Evolutionary conservation across 92 coral and sea anemone genomes (phyloP).

Genomic region (Phenganax subtilis): DNA sequence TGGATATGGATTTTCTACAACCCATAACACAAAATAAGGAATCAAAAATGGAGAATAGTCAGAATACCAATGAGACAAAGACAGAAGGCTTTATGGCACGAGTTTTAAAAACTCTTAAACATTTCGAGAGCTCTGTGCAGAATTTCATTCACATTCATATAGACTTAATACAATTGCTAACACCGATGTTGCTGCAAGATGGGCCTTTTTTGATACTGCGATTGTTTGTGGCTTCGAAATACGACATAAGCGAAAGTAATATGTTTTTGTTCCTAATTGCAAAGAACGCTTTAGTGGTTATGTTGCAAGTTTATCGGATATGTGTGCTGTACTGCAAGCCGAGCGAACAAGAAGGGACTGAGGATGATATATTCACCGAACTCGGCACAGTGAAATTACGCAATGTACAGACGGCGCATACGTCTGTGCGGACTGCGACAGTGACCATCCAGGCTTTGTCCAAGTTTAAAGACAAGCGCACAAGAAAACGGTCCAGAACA

Average conservation of each 20-base stretch:
- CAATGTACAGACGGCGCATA: conserved; percentile 85
- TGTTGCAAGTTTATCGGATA: conserved; percentile 86
- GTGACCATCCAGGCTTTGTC: conserved; percentile 71
- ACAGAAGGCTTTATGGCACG: background rate
- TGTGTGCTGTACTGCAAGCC: conserved; percentile 89
- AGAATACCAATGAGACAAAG: background rate
- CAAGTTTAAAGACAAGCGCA: conserved; percentile 57
- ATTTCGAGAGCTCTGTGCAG: conserved; percentile 48
- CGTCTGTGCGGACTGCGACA: conserved; percentile 67
- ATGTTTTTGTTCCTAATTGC: conserved; percentile 76
- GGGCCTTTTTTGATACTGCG: conserved; percentile 82
- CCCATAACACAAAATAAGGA: background rate
- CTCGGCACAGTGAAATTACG: conserved; percentile 49
- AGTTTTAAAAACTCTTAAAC: conserved; percentile 22
- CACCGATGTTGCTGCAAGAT: conserved; percentile 88
- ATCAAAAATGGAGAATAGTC: background rate
- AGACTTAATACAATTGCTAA: conserved; percentile 65
- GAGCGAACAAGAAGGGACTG: conserved; percentile 60
- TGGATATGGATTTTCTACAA: conserved; percentile 11
- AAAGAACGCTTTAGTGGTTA: conserved; percentile 84
- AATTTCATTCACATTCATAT: conserved; percentile 49
- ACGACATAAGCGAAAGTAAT: conserved; percentile 68
- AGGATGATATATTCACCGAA: conserved; percentile 59
- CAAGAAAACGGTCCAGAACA: conserved; percentile 34
- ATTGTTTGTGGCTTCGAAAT: conserved; percentile 69